Base-by-base conservation (phyloP, 2,113 vertebrate genomes). In the Sorex araneus region DNA sequence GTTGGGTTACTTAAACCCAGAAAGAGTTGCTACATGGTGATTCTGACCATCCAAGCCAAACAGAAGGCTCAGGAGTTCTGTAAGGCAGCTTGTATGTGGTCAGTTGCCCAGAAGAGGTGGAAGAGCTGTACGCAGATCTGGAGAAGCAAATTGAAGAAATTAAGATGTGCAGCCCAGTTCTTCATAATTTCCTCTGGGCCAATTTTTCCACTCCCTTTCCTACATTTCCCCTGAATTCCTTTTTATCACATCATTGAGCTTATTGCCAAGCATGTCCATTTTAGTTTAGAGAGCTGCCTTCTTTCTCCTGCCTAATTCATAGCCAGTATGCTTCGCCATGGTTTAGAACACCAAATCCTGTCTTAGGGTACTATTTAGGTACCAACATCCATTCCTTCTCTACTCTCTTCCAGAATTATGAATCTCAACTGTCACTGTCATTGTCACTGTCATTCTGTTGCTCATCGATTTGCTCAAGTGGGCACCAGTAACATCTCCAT, bases 341-440 rank as follows among this genome's bases (percentile, higher is more conserved):
- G 67, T 67, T 86, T 63, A 73, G 71, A 79, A 85, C 47, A 80
- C 28, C 50, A 87, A 84, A 81, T 71, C 50, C 80, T 32, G 40
- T 7, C 87, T 77, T 87, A 63, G 94, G 84, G 84, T 34, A 15
- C 27, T 9, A 45, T 76, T 54, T 77, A 25, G 28, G 16, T 0
- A 81, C n/a, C 94, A 94, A 84, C 77, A 77, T 81, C 80, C 77
- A 9, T 81, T 67, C 91, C 50, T 76, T 30, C 43, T 67, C 27
- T 78, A 23, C 54, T 84, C 30, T 23, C 76, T 93, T 87, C 73
- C 54, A 73, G 63, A 90, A 64, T 47, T 1, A 69, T 21, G 80
- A 64, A 76, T 45, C 66, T 74, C 74, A 30, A 4, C n/a, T 28
- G n/a, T n/a, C n/a, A n/a, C n/a, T n/a, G n/a, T n/a, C n/a, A n/a